Percentiles rank a stretch among this genome's conserved stretches.
phyloP scores from a whole-genome alignment of 2,113 vertebrate species.

The Onychostruthus taczanowskii region DNA sequence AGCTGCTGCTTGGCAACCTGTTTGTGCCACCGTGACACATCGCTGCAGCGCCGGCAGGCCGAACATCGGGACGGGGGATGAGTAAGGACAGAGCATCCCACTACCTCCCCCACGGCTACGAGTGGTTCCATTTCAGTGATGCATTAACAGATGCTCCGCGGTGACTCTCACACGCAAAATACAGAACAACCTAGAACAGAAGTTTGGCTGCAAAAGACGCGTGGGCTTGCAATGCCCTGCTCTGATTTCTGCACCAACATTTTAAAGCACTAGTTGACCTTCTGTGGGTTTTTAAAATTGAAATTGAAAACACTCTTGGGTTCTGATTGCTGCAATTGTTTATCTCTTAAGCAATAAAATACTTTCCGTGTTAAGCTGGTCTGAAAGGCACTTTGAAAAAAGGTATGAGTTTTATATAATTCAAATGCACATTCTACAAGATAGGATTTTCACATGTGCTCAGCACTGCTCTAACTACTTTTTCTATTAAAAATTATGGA shows the following conservation, averaged over 20 bases:
- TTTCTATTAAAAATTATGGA: background rate
- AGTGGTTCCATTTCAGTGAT: background rate
- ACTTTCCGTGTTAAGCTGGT: background rate
- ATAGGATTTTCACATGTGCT: background rate
- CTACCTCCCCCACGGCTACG: background rate
- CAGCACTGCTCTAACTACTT: background rate
- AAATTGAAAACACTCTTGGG: background rate
- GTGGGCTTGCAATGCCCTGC: background rate
- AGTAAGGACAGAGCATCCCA: background rate
- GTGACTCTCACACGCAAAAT: background rate
- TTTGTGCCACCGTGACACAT: background rate
- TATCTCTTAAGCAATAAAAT: background rate
- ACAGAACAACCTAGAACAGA: background rate
- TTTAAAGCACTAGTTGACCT: background rate
- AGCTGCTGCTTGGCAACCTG: constrained; percentile 69
- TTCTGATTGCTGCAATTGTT: background rate
- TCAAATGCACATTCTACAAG: background rate
- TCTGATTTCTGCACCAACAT: background rate
- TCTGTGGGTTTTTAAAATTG: background rate
- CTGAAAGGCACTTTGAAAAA: background rate
- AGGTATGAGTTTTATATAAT: background rate
- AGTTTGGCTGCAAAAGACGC: background rate
- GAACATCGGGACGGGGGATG: fast-evolving
- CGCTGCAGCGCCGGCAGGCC: background rate
- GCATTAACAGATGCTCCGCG: background rate